Evolutionary conservation across 2,888 invertebrate species (phyloP).

Genomic region (Hirtodrosophila confusa): DNA sequence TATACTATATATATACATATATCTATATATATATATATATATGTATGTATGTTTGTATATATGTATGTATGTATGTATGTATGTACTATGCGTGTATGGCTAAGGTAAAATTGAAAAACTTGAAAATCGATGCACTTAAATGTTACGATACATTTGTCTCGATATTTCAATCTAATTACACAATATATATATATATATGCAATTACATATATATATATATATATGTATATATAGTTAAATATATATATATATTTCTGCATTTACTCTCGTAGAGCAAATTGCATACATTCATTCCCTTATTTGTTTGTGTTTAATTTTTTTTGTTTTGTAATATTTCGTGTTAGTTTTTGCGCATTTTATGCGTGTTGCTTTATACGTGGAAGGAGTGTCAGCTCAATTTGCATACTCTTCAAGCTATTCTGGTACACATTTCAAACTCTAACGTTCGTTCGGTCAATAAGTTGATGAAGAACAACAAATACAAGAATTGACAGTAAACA

Average conservation of each 20-base stretch:
- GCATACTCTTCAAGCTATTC: slow-evolving; percentile 1
- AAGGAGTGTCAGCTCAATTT: slow-evolving; percentile 72
- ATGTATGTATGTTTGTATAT: background rate
- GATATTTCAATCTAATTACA: slow-evolving; percentile 37
- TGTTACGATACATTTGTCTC: slow-evolving; percentile 22
- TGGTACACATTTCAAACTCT: background rate
- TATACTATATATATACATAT: too few species aligned
- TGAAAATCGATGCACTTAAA: slow-evolving; percentile 22
- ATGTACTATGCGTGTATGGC: too few species aligned
- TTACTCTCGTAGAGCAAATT: slow-evolving; percentile 62
- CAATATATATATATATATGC: slow-evolving; percentile 10
- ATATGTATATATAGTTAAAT: slow-evolving; percentile 25
- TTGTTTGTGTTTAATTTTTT: slow-evolving; percentile 12
- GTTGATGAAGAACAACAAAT: slow-evolving; percentile 33
- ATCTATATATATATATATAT: too few species aligned
- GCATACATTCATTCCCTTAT: slow-evolving; percentile 10
- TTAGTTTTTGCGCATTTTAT: slow-evolving; percentile 77
- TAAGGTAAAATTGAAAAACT: background rate
- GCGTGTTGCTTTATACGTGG: slow-evolving; percentile 80
- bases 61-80: slow-evolving; percentile 4
- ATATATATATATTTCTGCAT: slow-evolving; percentile 41
- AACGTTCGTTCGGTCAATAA: slow-evolving; percentile 14
- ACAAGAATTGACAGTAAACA: slow-evolving; percentile 24
- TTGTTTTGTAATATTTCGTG: slow-evolving; percentile 15
- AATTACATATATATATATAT: slow-evolving; percentile 5